phyloP scores from a whole-genome alignment of 2,797 vertebrate species.

The Peromyscus eremicus region DNA sequence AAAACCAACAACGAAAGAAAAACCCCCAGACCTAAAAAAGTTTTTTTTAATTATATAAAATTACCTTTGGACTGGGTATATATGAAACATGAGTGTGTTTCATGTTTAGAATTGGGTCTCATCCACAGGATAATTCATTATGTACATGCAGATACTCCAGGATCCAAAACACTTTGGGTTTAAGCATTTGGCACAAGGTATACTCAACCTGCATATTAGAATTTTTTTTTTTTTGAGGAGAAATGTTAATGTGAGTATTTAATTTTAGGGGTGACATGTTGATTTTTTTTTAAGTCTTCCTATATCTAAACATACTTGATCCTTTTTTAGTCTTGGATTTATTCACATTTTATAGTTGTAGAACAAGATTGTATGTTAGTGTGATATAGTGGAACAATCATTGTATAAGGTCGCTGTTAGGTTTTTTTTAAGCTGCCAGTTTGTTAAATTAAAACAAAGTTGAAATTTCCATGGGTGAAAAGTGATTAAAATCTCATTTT shows the following conservation, averaged over 20 bases:
- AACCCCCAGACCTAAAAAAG: background rate
- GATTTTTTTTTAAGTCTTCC: background rate
- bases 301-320: constrained; percentile 23
- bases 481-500: background rate
- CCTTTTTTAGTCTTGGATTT: constrained; percentile 31
- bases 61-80: background rate
- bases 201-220: background rate
- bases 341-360: constrained; percentile 11
- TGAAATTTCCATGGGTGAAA: constrained; percentile 44
- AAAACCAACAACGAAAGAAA: background rate
- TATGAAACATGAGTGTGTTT: background rate
- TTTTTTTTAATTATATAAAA: background rate
- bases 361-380: background rate
- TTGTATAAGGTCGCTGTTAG: background rate
- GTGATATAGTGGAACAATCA: background rate
- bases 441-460: constrained; percentile 55
- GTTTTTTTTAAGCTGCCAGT: constrained; percentile 10
- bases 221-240: background rate
- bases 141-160: background rate
- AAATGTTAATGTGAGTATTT: background rate
- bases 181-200: background rate
- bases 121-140: background rate
- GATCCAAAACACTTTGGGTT: background rate
- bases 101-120: background rate
- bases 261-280: background rate